These are phyloP conservation scores for Norana najaformis DNA, from an alignment of 2,888 invertebrate genomes.

Conservation along the genomic window DNA sequence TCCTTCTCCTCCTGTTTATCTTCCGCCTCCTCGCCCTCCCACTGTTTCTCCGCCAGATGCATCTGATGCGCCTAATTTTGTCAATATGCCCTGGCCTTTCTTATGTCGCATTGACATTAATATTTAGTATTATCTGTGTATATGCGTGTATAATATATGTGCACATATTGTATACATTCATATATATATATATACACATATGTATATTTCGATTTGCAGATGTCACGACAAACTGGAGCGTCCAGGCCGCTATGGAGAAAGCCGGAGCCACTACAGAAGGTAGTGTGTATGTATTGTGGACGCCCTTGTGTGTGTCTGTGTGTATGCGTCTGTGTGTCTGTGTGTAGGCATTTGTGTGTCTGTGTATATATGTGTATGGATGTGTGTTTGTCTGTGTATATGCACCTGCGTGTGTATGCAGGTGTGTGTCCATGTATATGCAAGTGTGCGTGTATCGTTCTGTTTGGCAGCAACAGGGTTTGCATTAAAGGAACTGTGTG, in stretches of 20 bases:
- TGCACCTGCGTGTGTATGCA: too few relatives aligned
- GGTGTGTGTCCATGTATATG: too few relatives aligned
- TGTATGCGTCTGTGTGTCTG: not conserved
- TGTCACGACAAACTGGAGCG: slow-evolving; percentile 31
- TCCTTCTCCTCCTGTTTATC: too few relatives aligned
- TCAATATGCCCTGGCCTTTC: not conserved
- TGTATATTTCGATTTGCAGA: not conserved
- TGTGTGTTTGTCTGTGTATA: too few relatives aligned
- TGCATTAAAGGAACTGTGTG: too few relatives aligned
- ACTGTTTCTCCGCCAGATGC: not conserved
- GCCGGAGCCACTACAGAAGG: slow-evolving; percentile 36
- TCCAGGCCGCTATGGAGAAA: slow-evolving; percentile 33
- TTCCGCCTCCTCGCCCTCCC: too few relatives aligned
- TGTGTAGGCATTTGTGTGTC: too few relatives aligned
- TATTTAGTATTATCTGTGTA: not conserved
- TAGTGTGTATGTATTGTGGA: too few relatives aligned
- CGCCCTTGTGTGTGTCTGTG: not conserved
- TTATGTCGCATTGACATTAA: not conserved
- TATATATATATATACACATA: not conserved
- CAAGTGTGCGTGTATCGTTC: too few relatives aligned
- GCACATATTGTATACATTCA: not conserved
- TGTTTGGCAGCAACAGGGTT: too few relatives aligned
- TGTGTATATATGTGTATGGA: too few relatives aligned
- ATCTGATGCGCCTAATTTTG: not conserved
- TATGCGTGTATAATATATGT: not conserved